Conservation (phyloP, 2,888 invertebrate species). For the Saturnia pavonia region DNA sequence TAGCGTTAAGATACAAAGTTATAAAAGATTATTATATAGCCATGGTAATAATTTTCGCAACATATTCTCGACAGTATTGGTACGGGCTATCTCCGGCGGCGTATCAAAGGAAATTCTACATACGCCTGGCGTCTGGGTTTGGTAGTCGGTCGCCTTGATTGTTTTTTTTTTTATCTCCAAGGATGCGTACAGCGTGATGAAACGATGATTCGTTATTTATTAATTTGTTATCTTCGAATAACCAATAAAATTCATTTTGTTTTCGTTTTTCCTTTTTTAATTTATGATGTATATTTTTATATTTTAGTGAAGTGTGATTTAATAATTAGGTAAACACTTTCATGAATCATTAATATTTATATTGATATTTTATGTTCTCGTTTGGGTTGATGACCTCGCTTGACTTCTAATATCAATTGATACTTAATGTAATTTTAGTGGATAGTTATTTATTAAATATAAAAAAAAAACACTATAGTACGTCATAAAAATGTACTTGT, state of each 20-base stretch:
- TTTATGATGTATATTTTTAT: background rate
- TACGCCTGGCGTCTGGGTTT: constrained; percentile 42
- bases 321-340: constrained; percentile 2
- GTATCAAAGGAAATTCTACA: constrained; percentile 62
- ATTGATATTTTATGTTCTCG: background rate
- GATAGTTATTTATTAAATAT: background rate
- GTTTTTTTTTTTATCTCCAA: constrained; percentile 59
- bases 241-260: background rate
- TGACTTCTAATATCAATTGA: background rate
- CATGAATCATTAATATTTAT: background rate
- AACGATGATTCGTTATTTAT: constrained; percentile 27
- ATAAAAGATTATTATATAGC: background rate
- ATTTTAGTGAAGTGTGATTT: background rate
- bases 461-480: too few species aligned
- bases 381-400: background rate
- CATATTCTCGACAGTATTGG: constrained; percentile 17
- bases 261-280: background rate
- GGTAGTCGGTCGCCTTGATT: constrained; percentile 66
- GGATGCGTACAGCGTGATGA: constrained; percentile 46
- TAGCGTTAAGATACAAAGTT: background rate
- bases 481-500: too few species aligned
- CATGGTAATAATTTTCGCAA: constrained; percentile 14
- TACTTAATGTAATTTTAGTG: background rate
- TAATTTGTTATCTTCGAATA: constrained; percentile 1
- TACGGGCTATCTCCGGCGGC: constrained; percentile 38